Conservation (phyloP, 2,888 invertebrate species). For the Cephus runcator region DNA sequence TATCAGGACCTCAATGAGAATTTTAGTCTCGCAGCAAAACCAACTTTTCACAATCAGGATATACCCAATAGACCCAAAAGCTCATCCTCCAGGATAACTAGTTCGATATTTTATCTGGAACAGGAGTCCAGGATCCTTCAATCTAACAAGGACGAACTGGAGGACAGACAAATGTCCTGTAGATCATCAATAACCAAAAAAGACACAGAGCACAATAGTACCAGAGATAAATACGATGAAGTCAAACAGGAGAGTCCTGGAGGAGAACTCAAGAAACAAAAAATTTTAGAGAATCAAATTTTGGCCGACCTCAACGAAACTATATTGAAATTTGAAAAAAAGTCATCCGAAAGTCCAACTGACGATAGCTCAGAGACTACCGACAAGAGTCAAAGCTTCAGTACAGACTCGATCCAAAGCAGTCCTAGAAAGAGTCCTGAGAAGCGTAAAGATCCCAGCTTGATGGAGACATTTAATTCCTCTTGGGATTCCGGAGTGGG, state of each 20-base stretch:
- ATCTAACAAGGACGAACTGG: conserved; percentile 6
- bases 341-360: background rate
- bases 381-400: conserved; percentile 43
- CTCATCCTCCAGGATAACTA: conserved; percentile 11
- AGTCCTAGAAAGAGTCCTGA: conserved; percentile 32
- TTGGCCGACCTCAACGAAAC: conserved; percentile 56
- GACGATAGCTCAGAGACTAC: background rate
- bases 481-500: conserved; percentile 66
- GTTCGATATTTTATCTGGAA: conserved; percentile 42
- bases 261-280: background rate
- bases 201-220: conserved; percentile 13
- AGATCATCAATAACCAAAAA: conserved; percentile 1
- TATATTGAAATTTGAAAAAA: conserved; percentile 54
- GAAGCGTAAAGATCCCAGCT: background rate
- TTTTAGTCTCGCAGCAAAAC: conserved; percentile 48
- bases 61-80: conserved; percentile 2
- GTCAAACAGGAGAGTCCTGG: background rate
- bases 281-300: conserved; percentile 35
- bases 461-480: conserved; percentile 52
- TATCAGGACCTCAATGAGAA: conserved; percentile 37
- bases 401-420: conserved; percentile 52
- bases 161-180: background rate
- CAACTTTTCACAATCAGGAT: conserved; percentile 30
- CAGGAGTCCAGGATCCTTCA: conserved; percentile 4
- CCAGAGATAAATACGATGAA: background rate